phyloP scores from a whole-genome alignment of 2,113 vertebrate species.

The Antennarius striatus region DNA sequence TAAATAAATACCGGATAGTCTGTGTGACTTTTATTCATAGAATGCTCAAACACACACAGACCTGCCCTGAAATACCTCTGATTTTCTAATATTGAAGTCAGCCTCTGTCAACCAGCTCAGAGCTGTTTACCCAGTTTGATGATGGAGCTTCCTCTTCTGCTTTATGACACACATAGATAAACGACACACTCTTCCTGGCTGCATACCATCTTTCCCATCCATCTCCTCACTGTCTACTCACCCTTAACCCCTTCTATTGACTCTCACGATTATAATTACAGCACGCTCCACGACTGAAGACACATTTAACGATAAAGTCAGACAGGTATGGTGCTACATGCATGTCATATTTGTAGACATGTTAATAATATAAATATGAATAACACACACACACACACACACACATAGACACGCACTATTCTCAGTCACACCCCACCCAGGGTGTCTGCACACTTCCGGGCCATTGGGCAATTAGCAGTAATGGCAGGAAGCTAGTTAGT shows the following conservation, averaged over 20 bases:
- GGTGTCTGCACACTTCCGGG: slow-evolving; percentile 71
- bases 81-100: background rate
- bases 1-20: background rate
- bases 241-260: no score
- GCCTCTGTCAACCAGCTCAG: background rate
- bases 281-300: background rate
- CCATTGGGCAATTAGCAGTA: slow-evolving; percentile 67
- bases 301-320: background rate
- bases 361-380: slow-evolving; percentile 11
- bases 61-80: background rate
- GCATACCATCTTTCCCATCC: background rate
- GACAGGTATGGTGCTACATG: slow-evolving; percentile 1
- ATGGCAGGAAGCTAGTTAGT: slow-evolving; percentile 77
- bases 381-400: slow-evolving; percentile 16
- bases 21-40: background rate
- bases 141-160: background rate
- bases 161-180: background rate
- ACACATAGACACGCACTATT: slow-evolving; percentile 22
- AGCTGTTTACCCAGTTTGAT: slow-evolving; percentile 7
- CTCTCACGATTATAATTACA: no score
- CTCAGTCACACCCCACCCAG: slow-evolving; percentile 71
- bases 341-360: slow-evolving; percentile 13
- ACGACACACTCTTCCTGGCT: slow-evolving; percentile 4
- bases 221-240: no score
- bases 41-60: background rate